Evolutionary conservation across 2,888 invertebrate species (phyloP), one percentile per base, ranked within the genome.

Genomic region (Ophion costatus): DNA sequence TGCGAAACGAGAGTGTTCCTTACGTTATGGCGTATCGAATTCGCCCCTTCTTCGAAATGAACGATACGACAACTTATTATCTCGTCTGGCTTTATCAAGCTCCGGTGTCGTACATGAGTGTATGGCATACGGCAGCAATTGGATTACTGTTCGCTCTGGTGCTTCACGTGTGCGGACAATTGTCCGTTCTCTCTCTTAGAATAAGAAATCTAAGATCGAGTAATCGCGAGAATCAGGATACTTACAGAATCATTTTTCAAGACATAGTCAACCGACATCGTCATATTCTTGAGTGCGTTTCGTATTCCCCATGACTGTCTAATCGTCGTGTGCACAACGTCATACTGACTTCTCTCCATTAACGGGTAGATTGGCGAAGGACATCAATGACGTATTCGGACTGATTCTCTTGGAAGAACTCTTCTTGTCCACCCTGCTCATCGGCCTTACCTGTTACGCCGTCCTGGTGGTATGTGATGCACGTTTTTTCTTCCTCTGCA

Each of bases 321-420:
- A 22, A 20, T 24, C 4, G 2, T 17, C 14, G 51, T 6, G 24
- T 9, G 2, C 42, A 7, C 0, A 51, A 24, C 22, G 24, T 4
- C 5, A 24, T 56, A 22, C 1, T 14, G 22, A 11, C 56, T 67
- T 20, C 56, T 69, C 20, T 51, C 69, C n/a, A 51, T 66, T 7
- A 59, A 56, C 0, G 20, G 17, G 2, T 22, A 86, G 86, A 63
- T 63, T 82, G 33, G 67, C 78, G 9, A 82, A 29, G 77, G 77
- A 82, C 20, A 86, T 86, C 56, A 80, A 86, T 22, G 77, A 77
- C 14, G 74, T 82, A 29, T 86, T 86, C 59, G 66, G 78, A 51
- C 24, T 84, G 17, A 79, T 86, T 22, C 84, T 86, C 1, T 56
- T 84, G 64, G 86, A 84, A 77, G 86, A 86, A 84, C 73, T 86